Conservation (phyloP, 53 echinoderm and acorn worm genomes). For the Antedon mediterranea region DNA sequence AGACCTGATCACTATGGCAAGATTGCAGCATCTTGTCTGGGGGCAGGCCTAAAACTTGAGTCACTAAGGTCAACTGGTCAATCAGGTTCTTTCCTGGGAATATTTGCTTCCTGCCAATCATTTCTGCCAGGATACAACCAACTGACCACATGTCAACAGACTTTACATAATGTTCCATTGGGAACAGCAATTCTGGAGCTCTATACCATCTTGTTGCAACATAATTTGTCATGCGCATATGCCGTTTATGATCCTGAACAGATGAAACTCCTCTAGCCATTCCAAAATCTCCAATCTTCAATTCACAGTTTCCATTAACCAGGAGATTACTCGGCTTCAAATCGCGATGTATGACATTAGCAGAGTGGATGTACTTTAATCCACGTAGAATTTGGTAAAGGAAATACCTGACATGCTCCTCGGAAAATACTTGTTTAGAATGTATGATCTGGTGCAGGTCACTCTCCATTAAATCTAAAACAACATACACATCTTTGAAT, state of each 20-base stretch:
- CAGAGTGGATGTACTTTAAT: slow-evolving; percentile 95
- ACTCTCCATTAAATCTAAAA: slow-evolving; percentile 96
- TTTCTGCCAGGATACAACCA: slow-evolving; percentile 94
- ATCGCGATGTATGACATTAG: slow-evolving; percentile 92
- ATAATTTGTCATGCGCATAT: slow-evolving; percentile 93
- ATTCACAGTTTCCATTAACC: slow-evolving; percentile 89
- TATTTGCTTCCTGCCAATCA: slow-evolving; percentile 75
- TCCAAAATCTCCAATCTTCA: slow-evolving; percentile 95
- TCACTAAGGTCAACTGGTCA: slow-evolving; percentile 69
- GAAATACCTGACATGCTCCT: slow-evolving; percentile 85
- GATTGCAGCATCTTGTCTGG: slow-evolving; percentile 68
- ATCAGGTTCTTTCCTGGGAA: slow-evolving; percentile 93
- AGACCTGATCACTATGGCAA: slow-evolving; percentile 70
- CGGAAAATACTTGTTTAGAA: slow-evolving; percentile 72
- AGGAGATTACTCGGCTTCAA: slow-evolving; percentile 94
- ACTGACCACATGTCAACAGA: slow-evolving; percentile 99
- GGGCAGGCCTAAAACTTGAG: slow-evolving; percentile 75
- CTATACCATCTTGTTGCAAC: slow-evolving; percentile 97
- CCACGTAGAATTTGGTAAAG: slow-evolving; percentile 90
- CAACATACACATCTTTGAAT: slow-evolving; percentile 91
- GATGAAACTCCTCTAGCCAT: slow-evolving; percentile 77
- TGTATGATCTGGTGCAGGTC: slow-evolving; percentile 96
- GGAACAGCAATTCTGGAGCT: slow-evolving; percentile 86
- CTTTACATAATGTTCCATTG: slow-evolving; percentile 55
- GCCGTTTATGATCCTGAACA: slow-evolving; percentile 28